A percentile compares a stretch with the other conserved stretches of the same genome.
Evolutionary conservation across 2,113 vertebrate genomes (phyloP).

Genomic region (Camelus dromedarius): DNA sequence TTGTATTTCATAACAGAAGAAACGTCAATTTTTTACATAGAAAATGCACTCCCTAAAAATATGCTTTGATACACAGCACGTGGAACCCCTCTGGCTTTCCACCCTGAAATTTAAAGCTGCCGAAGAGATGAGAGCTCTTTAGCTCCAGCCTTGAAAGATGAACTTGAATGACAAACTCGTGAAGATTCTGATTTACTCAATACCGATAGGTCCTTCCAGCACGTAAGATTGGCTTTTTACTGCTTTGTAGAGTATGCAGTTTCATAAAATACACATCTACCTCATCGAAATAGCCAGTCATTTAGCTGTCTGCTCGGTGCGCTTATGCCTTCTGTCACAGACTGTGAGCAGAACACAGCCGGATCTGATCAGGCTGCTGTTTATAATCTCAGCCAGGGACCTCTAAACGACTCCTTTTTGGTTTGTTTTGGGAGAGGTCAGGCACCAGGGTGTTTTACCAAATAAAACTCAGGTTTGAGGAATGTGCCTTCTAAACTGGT

Average conservation of each 20-base stretch:
- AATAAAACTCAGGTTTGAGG: constrained; percentile 89
- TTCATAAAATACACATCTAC: constrained; percentile 83
- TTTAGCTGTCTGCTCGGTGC: constrained; percentile 82
- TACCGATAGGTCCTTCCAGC: constrained; percentile 73
- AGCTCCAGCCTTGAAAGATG: constrained; percentile 63
- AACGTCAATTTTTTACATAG: neutral
- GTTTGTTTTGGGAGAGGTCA: constrained; percentile 86
- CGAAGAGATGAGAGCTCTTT: neutral
- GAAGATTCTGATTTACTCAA: constrained; percentile 77
- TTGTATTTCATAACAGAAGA: neutral
- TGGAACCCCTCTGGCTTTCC: neutral
- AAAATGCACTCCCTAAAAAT: neutral
- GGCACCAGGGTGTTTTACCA: constrained; percentile 85
- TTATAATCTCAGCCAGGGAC: constrained; percentile 86
- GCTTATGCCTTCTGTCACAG: constrained; percentile 75
- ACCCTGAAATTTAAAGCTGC: neutral
- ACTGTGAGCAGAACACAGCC: constrained; percentile 70
- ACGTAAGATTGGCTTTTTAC: constrained; percentile 77
- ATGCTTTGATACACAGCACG: neutral
- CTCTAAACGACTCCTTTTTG: constrained; percentile 81
- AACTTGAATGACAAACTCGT: constrained; percentile 74
- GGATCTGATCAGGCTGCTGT: constrained; percentile 82
- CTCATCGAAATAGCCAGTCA: constrained; percentile 80
- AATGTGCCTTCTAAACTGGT: constrained; percentile 87
- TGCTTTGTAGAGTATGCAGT: constrained; percentile 79